These are phyloP conservation scores for Polymixis flavicincta DNA, from an alignment of 2,888 invertebrate genomes.

Conservation along the genomic window DNA sequence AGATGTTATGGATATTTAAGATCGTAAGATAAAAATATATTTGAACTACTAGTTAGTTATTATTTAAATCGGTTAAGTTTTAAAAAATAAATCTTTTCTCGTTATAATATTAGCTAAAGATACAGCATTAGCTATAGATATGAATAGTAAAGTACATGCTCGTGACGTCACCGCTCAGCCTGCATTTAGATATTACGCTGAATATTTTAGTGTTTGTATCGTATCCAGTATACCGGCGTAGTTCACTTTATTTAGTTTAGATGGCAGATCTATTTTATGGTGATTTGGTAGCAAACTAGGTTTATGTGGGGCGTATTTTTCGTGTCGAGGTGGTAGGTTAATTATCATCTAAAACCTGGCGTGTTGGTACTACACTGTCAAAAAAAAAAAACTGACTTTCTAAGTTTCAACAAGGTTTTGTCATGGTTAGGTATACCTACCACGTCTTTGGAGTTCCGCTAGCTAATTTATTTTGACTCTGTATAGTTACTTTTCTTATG, in stretches of 20 bases:
- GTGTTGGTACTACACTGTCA: neutral
- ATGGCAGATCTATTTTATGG: conserved; percentile 4
- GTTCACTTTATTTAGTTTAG: conserved; percentile 26
- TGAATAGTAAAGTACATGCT: conserved; percentile 24
- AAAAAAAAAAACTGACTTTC: neutral
- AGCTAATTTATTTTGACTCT: too few species aligned
- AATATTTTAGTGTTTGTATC: conserved; percentile 45
- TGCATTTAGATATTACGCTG: conserved; percentile 46
- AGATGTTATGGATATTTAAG: too few species aligned
- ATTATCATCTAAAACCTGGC: neutral
- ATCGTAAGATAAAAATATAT: too few species aligned
- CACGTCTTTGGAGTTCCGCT: too few species aligned
- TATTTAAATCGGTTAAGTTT: too few species aligned
- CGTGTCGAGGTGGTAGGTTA: neutral
- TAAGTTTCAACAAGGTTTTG: too few species aligned
- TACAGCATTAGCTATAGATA: conserved; percentile 21
- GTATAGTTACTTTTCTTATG: too few species aligned
- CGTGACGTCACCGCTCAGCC: conserved; percentile 13
- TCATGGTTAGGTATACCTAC: too few species aligned
- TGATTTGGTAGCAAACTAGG: conserved; percentile 16
- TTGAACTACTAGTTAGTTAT: too few species aligned
- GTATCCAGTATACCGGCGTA: conserved; percentile 4
- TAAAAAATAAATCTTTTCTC: too few species aligned
- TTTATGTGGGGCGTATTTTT: neutral
- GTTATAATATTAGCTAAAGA: too few species aligned